phyloP scores from a whole-genome alignment of 2,797 vertebrate genomes.

The Halcyon leucocephala region DNA sequence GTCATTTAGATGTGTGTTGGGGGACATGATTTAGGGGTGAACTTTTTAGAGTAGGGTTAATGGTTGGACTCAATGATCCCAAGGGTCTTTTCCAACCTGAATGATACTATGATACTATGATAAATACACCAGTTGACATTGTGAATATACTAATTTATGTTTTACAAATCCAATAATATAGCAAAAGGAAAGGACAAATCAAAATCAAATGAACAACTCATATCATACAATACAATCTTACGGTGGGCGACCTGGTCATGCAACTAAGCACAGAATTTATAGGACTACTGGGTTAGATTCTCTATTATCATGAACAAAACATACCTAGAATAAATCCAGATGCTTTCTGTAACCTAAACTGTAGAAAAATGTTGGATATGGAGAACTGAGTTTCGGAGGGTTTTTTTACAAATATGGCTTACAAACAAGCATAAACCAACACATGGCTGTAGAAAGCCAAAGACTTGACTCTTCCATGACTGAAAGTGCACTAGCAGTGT shows the following conservation, averaged over 20 bases:
- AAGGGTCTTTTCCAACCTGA: no score
- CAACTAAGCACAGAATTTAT: neutral
- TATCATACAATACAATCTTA: neutral
- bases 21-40: no score
- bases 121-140: neutral
- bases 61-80: no score
- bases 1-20: no score
- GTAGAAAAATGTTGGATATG: neutral
- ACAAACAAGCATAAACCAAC: neutral
- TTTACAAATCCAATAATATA: neutral
- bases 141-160: neutral
- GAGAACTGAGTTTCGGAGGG: neutral
- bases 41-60: no score
- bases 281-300: neutral
- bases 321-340: neutral
- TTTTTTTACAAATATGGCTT: neutral
- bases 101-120: no score
- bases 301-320: neutral
- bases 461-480: neutral
- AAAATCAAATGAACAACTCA: neutral
- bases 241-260: fast-evolving
- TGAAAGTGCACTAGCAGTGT: neutral
- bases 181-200: neutral
- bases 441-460: neutral
- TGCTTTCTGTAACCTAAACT: neutral